A percentile compares a stretch with the other conserved stretches of the same genome.
phyloP scores from a whole-genome alignment of 2,888 invertebrate species.

The Lycophotia porphyrea region DNA sequence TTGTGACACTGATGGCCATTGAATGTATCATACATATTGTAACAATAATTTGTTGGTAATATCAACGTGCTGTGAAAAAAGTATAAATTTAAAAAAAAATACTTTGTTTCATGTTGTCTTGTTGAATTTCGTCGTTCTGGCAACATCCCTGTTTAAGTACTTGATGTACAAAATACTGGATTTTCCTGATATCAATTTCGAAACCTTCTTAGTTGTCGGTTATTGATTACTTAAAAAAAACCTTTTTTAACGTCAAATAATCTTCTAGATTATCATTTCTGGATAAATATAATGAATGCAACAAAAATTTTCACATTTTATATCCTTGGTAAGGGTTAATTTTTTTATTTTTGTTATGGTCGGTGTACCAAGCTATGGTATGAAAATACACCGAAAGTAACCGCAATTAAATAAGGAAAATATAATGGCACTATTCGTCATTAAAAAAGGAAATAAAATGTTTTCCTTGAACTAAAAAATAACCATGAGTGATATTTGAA shows the following conservation, averaged over 20 bases:
- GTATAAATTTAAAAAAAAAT: neutral
- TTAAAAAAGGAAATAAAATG: neutral
- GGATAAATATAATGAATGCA: neutral
- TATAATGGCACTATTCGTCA: neutral
- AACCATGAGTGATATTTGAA: neutral
- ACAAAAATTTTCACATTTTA: neutral
- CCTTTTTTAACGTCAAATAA: constrained; percentile 1
- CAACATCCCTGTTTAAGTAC: constrained; percentile 48
- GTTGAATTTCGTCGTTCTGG: constrained; percentile 26
- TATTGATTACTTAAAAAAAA: neutral
- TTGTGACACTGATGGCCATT: neutral
- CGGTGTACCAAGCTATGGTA: constrained; percentile 4
- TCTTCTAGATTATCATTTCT: neutral
- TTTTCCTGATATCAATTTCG: constrained; percentile 10
- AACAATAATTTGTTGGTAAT: neutral
- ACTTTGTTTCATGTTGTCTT: neutral
- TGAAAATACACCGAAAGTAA: neutral
- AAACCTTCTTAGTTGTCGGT: constrained; percentile 2
- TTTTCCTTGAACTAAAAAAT: neutral
- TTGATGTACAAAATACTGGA: constrained; percentile 41
- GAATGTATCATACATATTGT: neutral
- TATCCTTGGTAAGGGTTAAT: neutral
- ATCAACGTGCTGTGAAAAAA: neutral
- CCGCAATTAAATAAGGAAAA: neutral
- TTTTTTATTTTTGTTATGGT: neutral